Base-by-base conservation (phyloP, 2,888 invertebrate genomes). In the Serrognathus titanus region DNA sequence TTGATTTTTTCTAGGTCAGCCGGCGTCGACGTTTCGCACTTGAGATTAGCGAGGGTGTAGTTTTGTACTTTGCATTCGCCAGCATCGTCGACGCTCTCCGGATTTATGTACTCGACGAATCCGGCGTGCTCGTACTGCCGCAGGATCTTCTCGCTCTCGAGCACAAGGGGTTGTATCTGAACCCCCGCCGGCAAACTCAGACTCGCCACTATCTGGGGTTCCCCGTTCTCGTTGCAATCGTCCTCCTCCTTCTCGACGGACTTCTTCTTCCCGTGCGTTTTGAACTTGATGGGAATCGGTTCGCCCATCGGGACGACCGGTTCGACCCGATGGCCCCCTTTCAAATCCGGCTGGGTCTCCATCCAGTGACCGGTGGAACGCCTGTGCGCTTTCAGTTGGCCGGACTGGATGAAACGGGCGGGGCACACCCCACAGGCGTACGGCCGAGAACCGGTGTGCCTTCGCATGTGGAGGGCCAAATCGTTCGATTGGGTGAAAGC, bases 401-500 rank as follows among this genome's bases (percentile, higher is more conserved):
- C 78, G 0, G 77, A 77, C 78, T 87, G 87, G 64, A 88, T 87
- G 63, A 88, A 88, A 12, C 86, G 79, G 16, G 86, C 85, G 0
- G 85, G 84, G 67, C 88, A 88, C 1, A 87, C 79, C 31, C 84
- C 85, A 63, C 88, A 88, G 1, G 76, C 83, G 69, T 85, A 86
- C 0, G 86, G 86, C 37, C 85, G 80, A 57, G 85, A 84, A 1
- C 88, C 88, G 0, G 88, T 88, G 69, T 88, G 88, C 0, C 88
- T 78, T 0, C 88, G 81, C 66, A 88, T 83, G 69, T 88, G 88
- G 11, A 88, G 71, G 0, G 86, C 86, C 48, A 88, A 75, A 68
- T 88, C 88, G 71, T 88, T 88, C 50, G 87, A 88, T 72, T 88
- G 88, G 0, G 87, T 85, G 71, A 88, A 88, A 1, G 76, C 78